A percentile compares a stretch with the other conserved stretches of the same genome.
phyloP scores from a whole-genome alignment of 1,140 invertebrate species.

The Trichoplusia ni region DNA sequence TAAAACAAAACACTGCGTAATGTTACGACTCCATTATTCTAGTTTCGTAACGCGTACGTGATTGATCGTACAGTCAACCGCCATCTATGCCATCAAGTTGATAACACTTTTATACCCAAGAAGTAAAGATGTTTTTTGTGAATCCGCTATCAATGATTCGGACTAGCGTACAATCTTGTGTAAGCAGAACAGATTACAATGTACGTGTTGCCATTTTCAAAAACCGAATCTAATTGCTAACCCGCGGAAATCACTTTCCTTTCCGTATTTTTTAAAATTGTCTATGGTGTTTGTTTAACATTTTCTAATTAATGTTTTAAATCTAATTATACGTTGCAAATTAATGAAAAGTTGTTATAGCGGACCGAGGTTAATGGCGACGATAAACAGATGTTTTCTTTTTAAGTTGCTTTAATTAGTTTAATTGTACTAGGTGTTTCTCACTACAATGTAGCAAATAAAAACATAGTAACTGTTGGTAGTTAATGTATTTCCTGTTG shows the following conservation, averaged over 20 bases:
- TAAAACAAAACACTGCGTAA: not conserved
- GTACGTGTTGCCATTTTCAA: constrained; percentile 11
- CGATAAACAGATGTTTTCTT: too few relatives aligned
- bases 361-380: not conserved
- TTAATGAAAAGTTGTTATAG: not conserved
- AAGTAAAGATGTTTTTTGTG: too few relatives aligned
- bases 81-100: too few relatives aligned
- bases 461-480: too few relatives aligned
- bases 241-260: constrained; percentile 12
- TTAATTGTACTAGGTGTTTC: too few relatives aligned
- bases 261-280: constrained; percentile 7
- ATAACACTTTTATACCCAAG: too few relatives aligned
- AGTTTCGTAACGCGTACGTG: constrained; percentile 10
- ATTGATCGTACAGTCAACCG: not conserved
- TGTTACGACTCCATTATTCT: not conserved
- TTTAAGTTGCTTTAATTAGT: too few relatives aligned
- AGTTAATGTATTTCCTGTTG: too few relatives aligned
- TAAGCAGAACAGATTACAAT: constrained; percentile 7
- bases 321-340: not conserved
- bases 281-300: not conserved
- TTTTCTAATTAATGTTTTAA: constrained; percentile 3
- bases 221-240: constrained; percentile 9
- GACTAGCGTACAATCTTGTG: too few relatives aligned
- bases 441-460: too few relatives aligned
- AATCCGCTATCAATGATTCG: too few relatives aligned